Evolutionary conservation across 2,888 invertebrate genomes (phyloP).

Genomic region (Hydroisotoma schaefferi): DNA sequence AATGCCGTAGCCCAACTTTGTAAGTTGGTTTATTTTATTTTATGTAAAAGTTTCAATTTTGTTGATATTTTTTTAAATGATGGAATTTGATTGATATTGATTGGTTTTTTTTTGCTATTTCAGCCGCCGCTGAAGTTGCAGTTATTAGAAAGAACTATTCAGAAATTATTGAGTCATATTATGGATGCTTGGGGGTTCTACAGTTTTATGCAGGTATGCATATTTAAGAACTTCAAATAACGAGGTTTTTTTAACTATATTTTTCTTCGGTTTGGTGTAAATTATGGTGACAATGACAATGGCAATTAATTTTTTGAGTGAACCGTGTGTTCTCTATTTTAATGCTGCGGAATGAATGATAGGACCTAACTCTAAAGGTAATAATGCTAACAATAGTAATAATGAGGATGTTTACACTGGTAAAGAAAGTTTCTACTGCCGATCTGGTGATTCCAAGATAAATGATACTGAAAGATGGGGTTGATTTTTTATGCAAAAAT

Average conservation of each 20-base stretch:
- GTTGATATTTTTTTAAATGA: background rate
- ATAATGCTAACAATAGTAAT: no score
- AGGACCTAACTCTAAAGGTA: constrained; percentile 14
- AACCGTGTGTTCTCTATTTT: background rate
- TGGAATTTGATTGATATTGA: background rate
- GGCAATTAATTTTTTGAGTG: background rate
- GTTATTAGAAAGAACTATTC: constrained; percentile 82
- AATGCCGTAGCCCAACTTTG: constrained; percentile 82
- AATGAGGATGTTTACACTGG: no score
- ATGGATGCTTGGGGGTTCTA: constrained; percentile 87
- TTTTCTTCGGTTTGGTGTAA: background rate
- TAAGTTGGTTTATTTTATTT: constrained; percentile 54
- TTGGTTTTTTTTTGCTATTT: constrained; percentile 47
- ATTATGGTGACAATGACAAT: background rate
- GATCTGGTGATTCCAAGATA: no score
- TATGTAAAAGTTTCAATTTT: no score
- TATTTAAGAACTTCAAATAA: no score
- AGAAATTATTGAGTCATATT: constrained; percentile 86
- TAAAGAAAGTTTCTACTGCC: no score
- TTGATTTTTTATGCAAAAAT: no score
- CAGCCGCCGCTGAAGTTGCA: constrained; percentile 81
- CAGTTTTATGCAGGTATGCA: constrained; percentile 69
- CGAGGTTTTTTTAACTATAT: background rate
- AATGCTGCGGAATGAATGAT: background rate
- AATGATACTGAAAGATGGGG: no score